Percentiles rank a stretch among this genome's conserved stretches.
Conservation (phyloP, 2,113 vertebrate genomes). For the Rynchops niger region DNA sequence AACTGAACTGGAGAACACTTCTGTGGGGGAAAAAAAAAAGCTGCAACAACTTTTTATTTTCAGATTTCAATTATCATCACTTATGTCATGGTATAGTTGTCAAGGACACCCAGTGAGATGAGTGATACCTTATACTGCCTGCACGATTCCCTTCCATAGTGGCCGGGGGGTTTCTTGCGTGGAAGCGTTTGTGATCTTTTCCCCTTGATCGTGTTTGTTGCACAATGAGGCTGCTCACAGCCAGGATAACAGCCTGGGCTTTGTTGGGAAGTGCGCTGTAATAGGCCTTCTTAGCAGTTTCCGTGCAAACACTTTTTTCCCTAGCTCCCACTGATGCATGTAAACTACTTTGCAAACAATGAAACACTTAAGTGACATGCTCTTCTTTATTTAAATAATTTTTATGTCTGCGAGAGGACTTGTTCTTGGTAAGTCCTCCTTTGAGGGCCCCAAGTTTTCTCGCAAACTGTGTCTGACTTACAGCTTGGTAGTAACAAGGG, state of each 20-base stretch:
- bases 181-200: not conserved
- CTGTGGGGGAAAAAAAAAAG: not conserved
- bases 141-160: not conserved
- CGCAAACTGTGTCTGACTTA: not conserved
- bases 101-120: not conserved
- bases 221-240: not conserved
- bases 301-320: not conserved
- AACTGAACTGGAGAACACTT: not conserved
- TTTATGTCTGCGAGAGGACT: not conserved
- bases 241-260: not conserved
- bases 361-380: not conserved
- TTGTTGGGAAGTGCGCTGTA: not conserved
- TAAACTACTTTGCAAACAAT: not conserved
- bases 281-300: not conserved
- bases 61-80: not conserved
- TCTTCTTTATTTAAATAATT: not conserved
- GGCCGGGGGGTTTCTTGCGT: not conserved
- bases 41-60: not conserved
- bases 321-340: not conserved
- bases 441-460: not conserved
- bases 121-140: not conserved
- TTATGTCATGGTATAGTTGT: not conserved
- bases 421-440: not conserved
- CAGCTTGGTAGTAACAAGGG: not conserved
- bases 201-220: not conserved